Conservation (phyloP, 2,113 vertebrate species). For the Ahaetulla prasina region DNA sequence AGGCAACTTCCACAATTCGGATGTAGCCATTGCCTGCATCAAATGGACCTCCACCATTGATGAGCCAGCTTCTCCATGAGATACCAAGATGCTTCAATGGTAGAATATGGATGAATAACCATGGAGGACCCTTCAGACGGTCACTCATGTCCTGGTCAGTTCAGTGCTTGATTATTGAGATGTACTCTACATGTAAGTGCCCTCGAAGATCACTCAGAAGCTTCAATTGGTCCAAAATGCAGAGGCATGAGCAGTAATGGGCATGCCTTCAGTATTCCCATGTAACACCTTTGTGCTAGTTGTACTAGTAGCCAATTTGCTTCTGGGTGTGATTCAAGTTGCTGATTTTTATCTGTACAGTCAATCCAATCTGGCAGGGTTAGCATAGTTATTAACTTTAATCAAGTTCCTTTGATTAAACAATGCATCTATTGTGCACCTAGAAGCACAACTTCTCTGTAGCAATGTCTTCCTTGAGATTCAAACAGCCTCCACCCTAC, state of each 20-base stretch:
- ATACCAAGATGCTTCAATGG: not conserved
- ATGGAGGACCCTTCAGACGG: not conserved
- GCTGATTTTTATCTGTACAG: not conserved
- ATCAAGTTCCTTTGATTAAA: not conserved
- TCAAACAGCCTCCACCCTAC: not conserved
- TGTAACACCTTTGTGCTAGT: not conserved
- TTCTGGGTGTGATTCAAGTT: not conserved
- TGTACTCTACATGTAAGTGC: not conserved
- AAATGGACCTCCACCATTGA: not conserved
- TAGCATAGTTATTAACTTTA: not conserved
- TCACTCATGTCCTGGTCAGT: not conserved
- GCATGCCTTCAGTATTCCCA: not conserved
- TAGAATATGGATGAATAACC: not conserved
- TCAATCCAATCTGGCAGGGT: not conserved
- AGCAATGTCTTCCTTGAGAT: not conserved
- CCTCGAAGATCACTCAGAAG: not conserved
- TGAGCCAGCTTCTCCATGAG: not conserved
- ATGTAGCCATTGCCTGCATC: not conserved
- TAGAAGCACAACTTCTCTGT: not conserved
- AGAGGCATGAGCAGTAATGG: not conserved
- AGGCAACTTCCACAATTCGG: not conserved
- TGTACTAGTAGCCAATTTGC: not conserved
- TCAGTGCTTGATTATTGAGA: not conserved
- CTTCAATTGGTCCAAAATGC: not conserved
- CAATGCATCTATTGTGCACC: not conserved